phyloP scores from a whole-genome alignment of 2,113 vertebrate species.

The Ahaetulla prasina region DNA sequence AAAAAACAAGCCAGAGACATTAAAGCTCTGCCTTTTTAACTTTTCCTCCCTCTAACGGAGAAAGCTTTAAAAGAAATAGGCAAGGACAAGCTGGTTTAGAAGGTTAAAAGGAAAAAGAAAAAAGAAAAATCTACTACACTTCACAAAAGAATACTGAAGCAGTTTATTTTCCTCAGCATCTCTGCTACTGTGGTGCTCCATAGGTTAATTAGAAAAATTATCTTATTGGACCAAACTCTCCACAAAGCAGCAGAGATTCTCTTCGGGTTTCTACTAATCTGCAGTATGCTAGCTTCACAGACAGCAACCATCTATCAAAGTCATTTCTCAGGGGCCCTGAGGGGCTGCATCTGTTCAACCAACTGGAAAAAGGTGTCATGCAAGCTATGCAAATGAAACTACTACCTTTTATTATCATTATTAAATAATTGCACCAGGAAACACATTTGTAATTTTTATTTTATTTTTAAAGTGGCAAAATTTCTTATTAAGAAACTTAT shows the following conservation, averaged over 20 bases:
- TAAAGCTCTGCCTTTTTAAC: constrained; percentile 13
- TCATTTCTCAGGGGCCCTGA: constrained; percentile 69
- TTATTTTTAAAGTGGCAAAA: constrained; percentile 10
- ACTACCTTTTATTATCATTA: constrained; percentile 15
- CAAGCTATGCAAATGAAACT: constrained; percentile 70
- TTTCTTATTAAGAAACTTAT: constrained; percentile 3
- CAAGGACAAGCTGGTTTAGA: constrained; percentile 35
- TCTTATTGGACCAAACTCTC: constrained; percentile 77
- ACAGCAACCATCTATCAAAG: constrained; percentile 80
- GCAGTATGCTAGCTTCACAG: constrained; percentile 66
- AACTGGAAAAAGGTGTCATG: constrained; percentile 73
- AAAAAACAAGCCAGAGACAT: constrained; percentile 11
- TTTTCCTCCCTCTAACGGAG: neutral
- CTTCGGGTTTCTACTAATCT: constrained; percentile 78
- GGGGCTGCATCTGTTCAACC: constrained; percentile 74
- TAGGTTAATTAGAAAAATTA: constrained; percentile 96
- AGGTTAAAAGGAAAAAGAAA: constrained; percentile 25
- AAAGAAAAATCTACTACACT: constrained; percentile 24
- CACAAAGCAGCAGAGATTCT: constrained; percentile 74
- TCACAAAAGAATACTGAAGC: constrained; percentile 59
- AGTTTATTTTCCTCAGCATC: constrained; percentile 65
- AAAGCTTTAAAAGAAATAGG: constrained; percentile 39
- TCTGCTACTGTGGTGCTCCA: constrained; percentile 69
- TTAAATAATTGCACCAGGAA: constrained; percentile 38
- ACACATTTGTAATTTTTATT: constrained; percentile 19